These are phyloP conservation scores for Paratrypauchen microcephalus DNA, from an alignment of 2,797 vertebrate species.

Conservation along the genomic window DNA sequence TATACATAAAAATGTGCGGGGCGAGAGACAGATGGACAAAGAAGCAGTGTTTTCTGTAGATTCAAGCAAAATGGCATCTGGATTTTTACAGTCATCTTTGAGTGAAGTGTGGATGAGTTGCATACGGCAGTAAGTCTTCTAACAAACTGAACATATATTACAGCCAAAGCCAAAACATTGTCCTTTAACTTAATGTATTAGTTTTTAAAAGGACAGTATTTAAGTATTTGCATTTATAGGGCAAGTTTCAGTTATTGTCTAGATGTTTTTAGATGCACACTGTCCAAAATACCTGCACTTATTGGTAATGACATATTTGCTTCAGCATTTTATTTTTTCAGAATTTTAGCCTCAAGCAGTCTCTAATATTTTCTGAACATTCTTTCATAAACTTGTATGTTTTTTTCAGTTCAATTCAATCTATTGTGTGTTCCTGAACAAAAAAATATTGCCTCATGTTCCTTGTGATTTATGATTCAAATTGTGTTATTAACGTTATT, in stretches of 20 bases:
- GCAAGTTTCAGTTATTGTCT: neutral
- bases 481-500: conserved; percentile 1
- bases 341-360: neutral
- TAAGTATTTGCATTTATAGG: too few species aligned
- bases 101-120: conserved; percentile 60
- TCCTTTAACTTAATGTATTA: too few species aligned
- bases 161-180: neutral
- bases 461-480: conserved; percentile 32
- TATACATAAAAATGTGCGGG: conserved; percentile 33
- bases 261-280: neutral
- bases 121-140: conserved; percentile 53
- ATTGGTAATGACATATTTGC: neutral
- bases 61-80: conserved; percentile 48
- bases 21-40: conserved; percentile 6
- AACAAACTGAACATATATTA: neutral
- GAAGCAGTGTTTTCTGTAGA: conserved; percentile 6
- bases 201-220: neutral
- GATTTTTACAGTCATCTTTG: conserved; percentile 49
- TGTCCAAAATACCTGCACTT: neutral
- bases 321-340: neutral
- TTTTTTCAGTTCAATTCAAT: too few species aligned
- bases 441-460: neutral
- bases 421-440: too few species aligned
- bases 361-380: neutral
- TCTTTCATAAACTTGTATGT: neutral